Base-by-base conservation (phyloP, 2,888 invertebrate species). In the Formica aserva region DNA sequence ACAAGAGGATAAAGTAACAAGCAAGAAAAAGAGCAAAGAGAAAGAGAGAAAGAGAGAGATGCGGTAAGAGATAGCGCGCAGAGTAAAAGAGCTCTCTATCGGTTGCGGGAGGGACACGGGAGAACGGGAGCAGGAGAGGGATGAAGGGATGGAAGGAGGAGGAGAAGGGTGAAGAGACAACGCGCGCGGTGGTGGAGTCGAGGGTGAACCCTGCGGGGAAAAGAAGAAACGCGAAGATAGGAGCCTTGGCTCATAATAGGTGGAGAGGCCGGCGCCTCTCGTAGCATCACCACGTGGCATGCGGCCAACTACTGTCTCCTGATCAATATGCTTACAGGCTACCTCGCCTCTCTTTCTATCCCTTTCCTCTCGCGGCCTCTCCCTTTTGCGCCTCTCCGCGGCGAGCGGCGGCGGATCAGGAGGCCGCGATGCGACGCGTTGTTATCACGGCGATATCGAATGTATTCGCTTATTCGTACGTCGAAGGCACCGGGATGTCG, bases 281-380 rank as follows among this genome's bases (percentile, higher is more conserved):
- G 90, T 93, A 94, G 94, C 93, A 94, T 94, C 94, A 94, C 94
- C 94, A 94, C 94, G 94, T 94, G 94, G 94, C 94, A 94, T 94
- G 92, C 93, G 93, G 94, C 94, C 94, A 94, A 94, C 94, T 94
- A 94, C 94, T 92, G 94, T 93, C 94, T 94, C 93, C 94, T 94
- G 94, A 94, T 94, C 94, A 94, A 94, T 94, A 94, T 94, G 94
- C 94, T 94, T 94, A 94, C 93, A 92, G 52, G 93, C 93, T 92
- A 91, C 85, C 89, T 88, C 82, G 81, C 85, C 60, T 91, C 89
- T 91, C 92, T 91, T 88, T 92, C 91, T 90, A 88, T 89, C 86
- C 83, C 87, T 88, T 87, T 88, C 87, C 85, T 86, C 84, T 86
- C 84, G 75, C 82, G 60, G 45, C 75, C 72, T 90, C 84, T 86